phyloP scores from a whole-genome alignment of 1,140 invertebrate species.

The Eciton burchellii region DNA sequence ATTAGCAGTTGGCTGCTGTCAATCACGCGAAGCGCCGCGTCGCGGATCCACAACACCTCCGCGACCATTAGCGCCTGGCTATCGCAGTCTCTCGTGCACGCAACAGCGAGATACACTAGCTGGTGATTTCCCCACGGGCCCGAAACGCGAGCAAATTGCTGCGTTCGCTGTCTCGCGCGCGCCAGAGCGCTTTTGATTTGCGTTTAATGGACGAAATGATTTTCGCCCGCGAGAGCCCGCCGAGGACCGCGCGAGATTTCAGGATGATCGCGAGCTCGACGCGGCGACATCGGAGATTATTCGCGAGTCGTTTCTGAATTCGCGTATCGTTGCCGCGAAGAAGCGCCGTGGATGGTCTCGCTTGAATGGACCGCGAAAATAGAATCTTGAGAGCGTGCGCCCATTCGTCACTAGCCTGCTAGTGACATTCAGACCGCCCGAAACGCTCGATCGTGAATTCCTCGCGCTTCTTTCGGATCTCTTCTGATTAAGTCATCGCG shows the following conservation, averaged over 20 bases:
- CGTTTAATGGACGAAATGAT: constrained; percentile 28
- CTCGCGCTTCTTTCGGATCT: background rate
- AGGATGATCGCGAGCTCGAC: constrained; percentile 12
- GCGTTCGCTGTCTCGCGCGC: constrained; percentile 30
- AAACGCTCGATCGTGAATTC: background rate
- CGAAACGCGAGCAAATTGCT: constrained; percentile 71
- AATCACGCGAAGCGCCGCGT: constrained; percentile 74
- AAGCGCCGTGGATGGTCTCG: constrained; percentile 38
- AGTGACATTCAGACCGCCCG: constrained; percentile 6
- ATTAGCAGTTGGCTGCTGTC: constrained; percentile 73
- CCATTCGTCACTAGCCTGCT: constrained; percentile 12
- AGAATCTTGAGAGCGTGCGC: constrained; percentile 62
- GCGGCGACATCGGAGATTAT: constrained; percentile 21
- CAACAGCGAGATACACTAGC: constrained; percentile 61
- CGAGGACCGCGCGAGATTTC: constrained; percentile 4
- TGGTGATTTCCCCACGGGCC: constrained; percentile 78
- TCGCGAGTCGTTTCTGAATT: constrained; percentile 51
- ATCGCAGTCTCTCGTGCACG: background rate
- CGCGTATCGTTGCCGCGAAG: constrained; percentile 57
- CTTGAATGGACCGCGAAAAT: constrained; percentile 58
- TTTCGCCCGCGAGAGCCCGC: constrained; percentile 2
- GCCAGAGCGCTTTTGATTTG: constrained; percentile 30
- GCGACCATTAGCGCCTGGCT: constrained; percentile 73
- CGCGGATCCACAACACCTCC: constrained; percentile 62
- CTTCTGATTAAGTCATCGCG: background rate